Base-by-base conservation (phyloP, 2,888 invertebrate genomes). In the Sericinus montela region DNA sequence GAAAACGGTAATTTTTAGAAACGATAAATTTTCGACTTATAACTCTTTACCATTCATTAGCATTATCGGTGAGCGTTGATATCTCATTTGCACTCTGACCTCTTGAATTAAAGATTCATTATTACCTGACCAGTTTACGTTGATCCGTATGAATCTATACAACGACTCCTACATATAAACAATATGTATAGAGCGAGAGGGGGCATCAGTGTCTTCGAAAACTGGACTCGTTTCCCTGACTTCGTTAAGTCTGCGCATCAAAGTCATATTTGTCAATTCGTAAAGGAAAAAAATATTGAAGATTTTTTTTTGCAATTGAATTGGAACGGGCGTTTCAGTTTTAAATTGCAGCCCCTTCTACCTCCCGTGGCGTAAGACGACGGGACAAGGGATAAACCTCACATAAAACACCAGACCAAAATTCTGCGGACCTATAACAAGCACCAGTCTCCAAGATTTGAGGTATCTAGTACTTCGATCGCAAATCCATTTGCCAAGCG, bases 51-150 rank as follows among this genome's bases (percentile, higher is more conserved):
- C 7, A 15, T 6, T 2, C n/a, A 32, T 30, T 39, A 51, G n/a
- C n/a, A 11, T 77, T 80, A 78, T 80, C 80, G 59, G 48, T 49
- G 40, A n/a, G 71, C 70, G 76, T 66, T 58, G 81, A 75, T 82
- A 82, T 70, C 63, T 60, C 52, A 66, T 36, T 79, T 75, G 80
- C 71, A 65, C 78, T 71, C 28, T 69, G 75, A 72, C 60, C 74
- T 45, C 9, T 41, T 47, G 58, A 77, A 76, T 75, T 68, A 69
- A 71, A 62, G 65, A 68, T 60, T 70, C 67, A 68, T 74, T 72
- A 70, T 53, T 36, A 54, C 3, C 16, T 37, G 42, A 32, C 75
- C 71, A 76, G 3, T 44, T 10, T 58, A 62, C 13, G 0, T 23
- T 54, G 77, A 67, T n/a, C 65, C 38, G 39, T 54, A 40, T 30